phyloP scores from a whole-genome alignment of 2,797 vertebrate genomes.

The Borostomias antarcticus region DNA sequence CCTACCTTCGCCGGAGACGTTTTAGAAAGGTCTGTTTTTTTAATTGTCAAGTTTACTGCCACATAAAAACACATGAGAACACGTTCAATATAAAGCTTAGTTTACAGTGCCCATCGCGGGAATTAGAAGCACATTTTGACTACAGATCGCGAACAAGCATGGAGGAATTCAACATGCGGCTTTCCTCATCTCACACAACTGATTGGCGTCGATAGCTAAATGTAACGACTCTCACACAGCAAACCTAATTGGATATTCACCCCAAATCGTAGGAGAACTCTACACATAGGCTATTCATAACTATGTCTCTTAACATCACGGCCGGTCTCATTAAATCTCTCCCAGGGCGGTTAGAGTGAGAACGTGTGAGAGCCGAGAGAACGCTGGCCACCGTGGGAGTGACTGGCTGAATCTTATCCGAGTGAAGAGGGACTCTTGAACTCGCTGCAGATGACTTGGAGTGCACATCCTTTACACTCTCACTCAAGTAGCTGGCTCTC shows the following conservation, averaged over 20 bases:
- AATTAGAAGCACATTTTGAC: neutral
- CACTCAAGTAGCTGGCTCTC: neutral
- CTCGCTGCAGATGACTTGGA: neutral
- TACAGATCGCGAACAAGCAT: neutral
- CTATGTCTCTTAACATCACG: neutral
- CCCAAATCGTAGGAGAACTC: too few relatives aligned
- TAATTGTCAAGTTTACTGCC: neutral
- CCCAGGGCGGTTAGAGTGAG: neutral
- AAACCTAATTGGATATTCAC: too few relatives aligned
- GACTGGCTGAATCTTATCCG: too few relatives aligned
- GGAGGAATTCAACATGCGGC: too few relatives aligned
- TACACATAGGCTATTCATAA: too few relatives aligned
- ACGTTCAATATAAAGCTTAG: neutral
- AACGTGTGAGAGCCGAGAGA: neutral
- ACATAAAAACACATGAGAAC: neutral
- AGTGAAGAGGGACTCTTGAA: conserved; percentile 8
- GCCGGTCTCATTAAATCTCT: too few relatives aligned
- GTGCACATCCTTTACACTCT: conserved; percentile 6
- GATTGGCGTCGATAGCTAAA: too few relatives aligned
- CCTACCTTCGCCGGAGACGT: neutral
- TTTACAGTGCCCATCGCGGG: neutral
- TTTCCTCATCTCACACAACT: too few relatives aligned
- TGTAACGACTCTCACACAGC: too few relatives aligned
- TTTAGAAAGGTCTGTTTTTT: neutral
- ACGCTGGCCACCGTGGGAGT: too few relatives aligned